Evolutionary conservation across 2,113 vertebrate species (phyloP).

Genomic region (Origma solitaria): DNA sequence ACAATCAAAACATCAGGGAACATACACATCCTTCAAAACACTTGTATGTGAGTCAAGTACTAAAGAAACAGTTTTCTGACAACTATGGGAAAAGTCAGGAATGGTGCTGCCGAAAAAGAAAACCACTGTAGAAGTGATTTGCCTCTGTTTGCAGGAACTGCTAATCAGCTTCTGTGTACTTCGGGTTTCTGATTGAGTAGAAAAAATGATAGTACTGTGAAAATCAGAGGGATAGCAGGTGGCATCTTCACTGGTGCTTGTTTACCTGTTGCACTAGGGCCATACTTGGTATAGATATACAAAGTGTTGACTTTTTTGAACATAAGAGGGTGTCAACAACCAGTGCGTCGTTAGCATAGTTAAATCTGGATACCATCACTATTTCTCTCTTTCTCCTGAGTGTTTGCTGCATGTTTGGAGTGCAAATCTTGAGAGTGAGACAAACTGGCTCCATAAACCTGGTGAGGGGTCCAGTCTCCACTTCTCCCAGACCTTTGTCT

Average conservation of each 20-base stretch:
- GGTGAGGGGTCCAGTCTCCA: neutral
- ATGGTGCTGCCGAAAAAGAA: neutral
- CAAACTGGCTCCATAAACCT: neutral
- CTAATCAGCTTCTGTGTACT: neutral
- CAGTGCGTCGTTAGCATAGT: neutral
- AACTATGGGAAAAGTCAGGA: neutral
- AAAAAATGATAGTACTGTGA: neutral
- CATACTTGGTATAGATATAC: neutral
- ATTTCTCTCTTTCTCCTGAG: neutral
- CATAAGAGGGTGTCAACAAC: neutral
- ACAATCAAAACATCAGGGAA: neutral
- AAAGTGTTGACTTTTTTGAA: neutral
- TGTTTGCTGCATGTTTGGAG: neutral
- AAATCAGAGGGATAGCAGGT: neutral
- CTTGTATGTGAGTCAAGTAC: neutral
- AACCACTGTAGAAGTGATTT: neutral
- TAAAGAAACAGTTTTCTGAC: neutral
- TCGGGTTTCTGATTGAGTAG: neutral
- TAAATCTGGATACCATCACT: neutral
- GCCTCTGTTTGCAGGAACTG: neutral
- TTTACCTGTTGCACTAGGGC: neutral
- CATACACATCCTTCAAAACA: rapidly evolving
- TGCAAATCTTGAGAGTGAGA: neutral
- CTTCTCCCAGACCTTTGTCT: neutral
- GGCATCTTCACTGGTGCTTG: neutral